phyloP scores from a whole-genome alignment of 2,797 vertebrate genomes.

The Cuniculus paca region DNA sequence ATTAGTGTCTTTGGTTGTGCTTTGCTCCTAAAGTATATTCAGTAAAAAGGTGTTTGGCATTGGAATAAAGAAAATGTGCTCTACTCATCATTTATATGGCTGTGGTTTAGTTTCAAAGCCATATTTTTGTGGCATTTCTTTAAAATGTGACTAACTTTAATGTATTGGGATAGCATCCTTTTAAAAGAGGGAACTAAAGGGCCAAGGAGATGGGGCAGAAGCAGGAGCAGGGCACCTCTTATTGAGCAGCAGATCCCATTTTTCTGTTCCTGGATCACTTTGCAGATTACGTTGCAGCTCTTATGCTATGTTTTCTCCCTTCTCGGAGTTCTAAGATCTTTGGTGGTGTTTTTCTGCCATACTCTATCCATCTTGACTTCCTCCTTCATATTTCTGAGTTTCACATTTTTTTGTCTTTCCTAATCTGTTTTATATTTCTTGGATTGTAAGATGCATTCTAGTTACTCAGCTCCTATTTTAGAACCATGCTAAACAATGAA shows the following conservation, averaged over 20 bases:
- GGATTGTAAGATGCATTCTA: neutral
- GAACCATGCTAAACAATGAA: neutral
- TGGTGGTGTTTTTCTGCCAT: neutral
- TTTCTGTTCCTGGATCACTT: neutral
- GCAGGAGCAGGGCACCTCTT: neutral
- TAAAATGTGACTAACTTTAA: neutral
- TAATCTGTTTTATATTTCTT: neutral
- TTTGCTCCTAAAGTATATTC: neutral
- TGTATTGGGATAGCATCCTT: neutral
- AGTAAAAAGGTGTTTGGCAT: neutral
- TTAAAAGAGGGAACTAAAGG: neutral
- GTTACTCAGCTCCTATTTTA: neutral
- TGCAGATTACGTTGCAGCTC: neutral
- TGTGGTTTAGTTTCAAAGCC: slow-evolving; percentile 24
- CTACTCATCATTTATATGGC: neutral
- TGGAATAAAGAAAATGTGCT: neutral
- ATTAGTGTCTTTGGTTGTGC: neutral
- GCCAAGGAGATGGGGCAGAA: neutral
- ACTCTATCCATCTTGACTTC: neutral
- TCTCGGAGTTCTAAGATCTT: neutral
- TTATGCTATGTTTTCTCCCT: neutral
- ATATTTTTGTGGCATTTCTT: slow-evolving; percentile 6
- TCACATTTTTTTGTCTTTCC: neutral
- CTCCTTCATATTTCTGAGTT: neutral
- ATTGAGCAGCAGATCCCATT: neutral